These are phyloP conservation scores for Numenius phaeopus DNA, from an alignment of 2,797 vertebrate genomes.

Conservation along the genomic window DNA sequence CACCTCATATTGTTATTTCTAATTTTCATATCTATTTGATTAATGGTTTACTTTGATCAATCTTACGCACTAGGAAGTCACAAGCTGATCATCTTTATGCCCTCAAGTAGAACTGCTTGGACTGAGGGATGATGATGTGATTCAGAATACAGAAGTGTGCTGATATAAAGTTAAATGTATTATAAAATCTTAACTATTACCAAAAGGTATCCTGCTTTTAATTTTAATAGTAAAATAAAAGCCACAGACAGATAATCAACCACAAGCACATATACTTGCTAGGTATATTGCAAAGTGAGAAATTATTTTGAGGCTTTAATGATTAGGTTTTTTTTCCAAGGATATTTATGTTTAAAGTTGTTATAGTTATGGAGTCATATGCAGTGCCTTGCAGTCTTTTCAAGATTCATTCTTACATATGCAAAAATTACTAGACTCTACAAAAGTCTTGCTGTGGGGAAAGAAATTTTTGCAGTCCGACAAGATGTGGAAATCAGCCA, in stretches of 20 bases:
- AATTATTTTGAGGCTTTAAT: background rate
- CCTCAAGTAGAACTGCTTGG: slow-evolving; percentile 27
- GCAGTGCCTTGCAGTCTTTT: background rate
- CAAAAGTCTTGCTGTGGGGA: background rate
- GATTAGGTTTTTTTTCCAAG: background rate
- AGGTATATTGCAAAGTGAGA: background rate
- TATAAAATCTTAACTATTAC: background rate
- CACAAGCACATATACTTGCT: background rate
- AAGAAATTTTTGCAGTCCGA: background rate
- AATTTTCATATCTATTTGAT: slow-evolving; percentile 77
- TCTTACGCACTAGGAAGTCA: slow-evolving; percentile 62
- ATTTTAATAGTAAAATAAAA: background rate
- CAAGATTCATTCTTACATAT: background rate
- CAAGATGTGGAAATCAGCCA: background rate
- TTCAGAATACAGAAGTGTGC: background rate
- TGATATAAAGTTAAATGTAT: background rate
- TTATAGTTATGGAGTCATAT: background rate
- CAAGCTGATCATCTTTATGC: slow-evolving; percentile 22
- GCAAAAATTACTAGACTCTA: background rate
- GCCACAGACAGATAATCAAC: background rate
- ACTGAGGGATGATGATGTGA: background rate
- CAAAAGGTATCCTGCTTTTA: background rate
- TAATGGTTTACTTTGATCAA: slow-evolving; percentile 71
- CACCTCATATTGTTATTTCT: slow-evolving; percentile 69
- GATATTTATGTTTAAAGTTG: background rate